phyloP scores from a whole-genome alignment of 2,113 vertebrate species.

The Agapornis roseicollis region DNA sequence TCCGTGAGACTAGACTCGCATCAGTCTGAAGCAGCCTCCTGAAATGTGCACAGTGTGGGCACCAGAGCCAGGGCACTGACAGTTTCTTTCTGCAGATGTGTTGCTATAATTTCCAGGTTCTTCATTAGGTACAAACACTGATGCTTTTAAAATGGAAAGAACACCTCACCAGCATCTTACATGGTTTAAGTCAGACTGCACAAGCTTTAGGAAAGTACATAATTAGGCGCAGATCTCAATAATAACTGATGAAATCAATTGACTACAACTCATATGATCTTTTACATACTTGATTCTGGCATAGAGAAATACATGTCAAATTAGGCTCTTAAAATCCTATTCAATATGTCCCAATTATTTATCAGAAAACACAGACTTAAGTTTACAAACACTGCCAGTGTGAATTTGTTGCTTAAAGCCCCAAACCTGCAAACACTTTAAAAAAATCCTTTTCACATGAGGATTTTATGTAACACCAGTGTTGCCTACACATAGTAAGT shows the following conservation, averaged over 20 bases:
- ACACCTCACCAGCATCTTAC: neutral
- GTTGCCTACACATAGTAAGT: neutral
- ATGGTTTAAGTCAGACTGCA: neutral
- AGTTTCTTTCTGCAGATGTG: neutral
- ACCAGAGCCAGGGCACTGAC: rapidly evolving
- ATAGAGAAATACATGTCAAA: neutral
- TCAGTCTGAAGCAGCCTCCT: neutral
- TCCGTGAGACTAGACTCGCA: neutral
- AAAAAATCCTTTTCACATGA: neutral
- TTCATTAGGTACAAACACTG: neutral
- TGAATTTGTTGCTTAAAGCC: neutral
- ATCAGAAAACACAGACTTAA: neutral
- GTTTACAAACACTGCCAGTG: neutral
- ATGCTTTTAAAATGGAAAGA: neutral
- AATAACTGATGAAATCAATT: neutral
- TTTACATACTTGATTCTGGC: neutral
- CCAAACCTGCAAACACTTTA: neutral
- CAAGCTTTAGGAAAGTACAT: neutral
- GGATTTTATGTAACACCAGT: neutral
- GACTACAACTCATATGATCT: neutral
- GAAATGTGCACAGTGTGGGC: rapidly evolving
- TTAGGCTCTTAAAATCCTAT: neutral
- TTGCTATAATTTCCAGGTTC: neutral
- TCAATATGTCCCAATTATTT: neutral
- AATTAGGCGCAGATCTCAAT: neutral